Percentiles rank a stretch among this genome's conserved stretches.
Conservation (phyloP, 2,888 invertebrate genomes). For the Hoplodrina ambigua region DNA sequence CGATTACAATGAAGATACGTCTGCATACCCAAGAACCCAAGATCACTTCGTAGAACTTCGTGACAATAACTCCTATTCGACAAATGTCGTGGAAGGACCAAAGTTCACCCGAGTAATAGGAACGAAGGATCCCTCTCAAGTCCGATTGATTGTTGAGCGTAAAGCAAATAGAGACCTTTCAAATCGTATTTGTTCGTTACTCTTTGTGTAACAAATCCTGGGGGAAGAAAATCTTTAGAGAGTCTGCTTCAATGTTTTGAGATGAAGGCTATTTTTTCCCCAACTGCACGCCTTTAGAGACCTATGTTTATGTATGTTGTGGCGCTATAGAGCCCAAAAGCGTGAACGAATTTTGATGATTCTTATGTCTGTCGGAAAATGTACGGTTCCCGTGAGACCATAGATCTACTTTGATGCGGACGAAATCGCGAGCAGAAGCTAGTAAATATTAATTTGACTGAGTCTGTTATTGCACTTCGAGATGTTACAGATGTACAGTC, state of each 20-base stretch:
- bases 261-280: neutral
- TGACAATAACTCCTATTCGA: slow-evolving; percentile 28
- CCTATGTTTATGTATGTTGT: too few species aligned
- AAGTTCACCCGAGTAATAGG: slow-evolving; percentile 50
- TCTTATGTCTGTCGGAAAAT: too few species aligned
- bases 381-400: too few species aligned
- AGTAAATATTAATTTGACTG: neutral
- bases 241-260: neutral
- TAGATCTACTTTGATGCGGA: too few species aligned
- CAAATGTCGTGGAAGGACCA: slow-evolving; percentile 22
- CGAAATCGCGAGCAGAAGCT: too few species aligned
- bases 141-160: slow-evolving; percentile 35
- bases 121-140: slow-evolving; percentile 26
- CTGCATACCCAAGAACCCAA: slow-evolving; percentile 15
- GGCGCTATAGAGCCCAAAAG: too few species aligned
- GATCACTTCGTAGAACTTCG: slow-evolving; percentile 29
- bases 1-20: slow-evolving; percentile 50
- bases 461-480: neutral
- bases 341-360: too few species aligned
- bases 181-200: slow-evolving; percentile 33
- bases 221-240: slow-evolving; percentile 1
- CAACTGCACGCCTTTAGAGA: too few species aligned
- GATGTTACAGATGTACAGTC: too few species aligned
- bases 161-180: slow-evolving; percentile 33
- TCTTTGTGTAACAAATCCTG: slow-evolving; percentile 17